Percentiles rank a stretch among this genome's conserved stretches.
These are phyloP conservation scores for Erebia ligea DNA, from an alignment of 2,888 invertebrate genomes.

Conservation along the genomic window DNA sequence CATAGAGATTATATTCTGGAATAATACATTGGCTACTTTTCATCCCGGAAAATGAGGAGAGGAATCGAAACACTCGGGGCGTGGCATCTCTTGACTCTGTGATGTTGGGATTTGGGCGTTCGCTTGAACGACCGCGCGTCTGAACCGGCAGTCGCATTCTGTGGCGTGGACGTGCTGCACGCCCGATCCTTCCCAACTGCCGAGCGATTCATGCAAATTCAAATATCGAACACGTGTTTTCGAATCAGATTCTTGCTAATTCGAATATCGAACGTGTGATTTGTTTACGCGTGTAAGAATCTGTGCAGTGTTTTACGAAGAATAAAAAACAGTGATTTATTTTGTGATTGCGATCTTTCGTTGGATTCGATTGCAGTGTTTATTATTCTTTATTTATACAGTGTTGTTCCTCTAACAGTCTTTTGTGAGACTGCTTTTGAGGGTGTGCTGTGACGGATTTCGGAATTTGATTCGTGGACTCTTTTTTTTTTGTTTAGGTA, in stretches of 20 bases:
- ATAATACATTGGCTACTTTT: too few species aligned
- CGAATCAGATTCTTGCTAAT: constrained; percentile 17
- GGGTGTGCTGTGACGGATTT: constrained; percentile 32
- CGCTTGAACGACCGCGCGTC: constrained; percentile 40
- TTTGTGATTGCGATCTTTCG: constrained; percentile 10
- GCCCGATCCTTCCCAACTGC: constrained; percentile 33
- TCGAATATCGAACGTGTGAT: constrained; percentile 8
- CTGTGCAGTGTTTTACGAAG: constrained; percentile 14
- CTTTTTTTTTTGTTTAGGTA: constrained; percentile 31
- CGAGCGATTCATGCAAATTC: constrained; percentile 39
- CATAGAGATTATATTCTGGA: too few species aligned
- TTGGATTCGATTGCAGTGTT: constrained; percentile 18
- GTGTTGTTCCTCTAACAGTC: constrained; percentile 40
- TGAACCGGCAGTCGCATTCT: constrained; percentile 50
- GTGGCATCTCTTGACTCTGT: constrained; percentile 51
- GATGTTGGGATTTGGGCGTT: constrained; percentile 40
- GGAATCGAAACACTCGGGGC: constrained; percentile 66
- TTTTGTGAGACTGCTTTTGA: constrained; percentile 35
- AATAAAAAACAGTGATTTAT: constrained; percentile 24
- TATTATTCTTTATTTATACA: constrained; percentile 4
- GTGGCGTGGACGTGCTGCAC: constrained; percentile 50
- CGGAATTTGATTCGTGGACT: constrained; percentile 10
- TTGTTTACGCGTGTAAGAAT: constrained; percentile 3
- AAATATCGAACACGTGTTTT: constrained; percentile 47
- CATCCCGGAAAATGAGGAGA: constrained; percentile 2